Evolutionary conservation across 23 tunicate species (phyloP), one percentile per base, ranked within the genome.

Genomic region (Diplosoma virens): DNA sequence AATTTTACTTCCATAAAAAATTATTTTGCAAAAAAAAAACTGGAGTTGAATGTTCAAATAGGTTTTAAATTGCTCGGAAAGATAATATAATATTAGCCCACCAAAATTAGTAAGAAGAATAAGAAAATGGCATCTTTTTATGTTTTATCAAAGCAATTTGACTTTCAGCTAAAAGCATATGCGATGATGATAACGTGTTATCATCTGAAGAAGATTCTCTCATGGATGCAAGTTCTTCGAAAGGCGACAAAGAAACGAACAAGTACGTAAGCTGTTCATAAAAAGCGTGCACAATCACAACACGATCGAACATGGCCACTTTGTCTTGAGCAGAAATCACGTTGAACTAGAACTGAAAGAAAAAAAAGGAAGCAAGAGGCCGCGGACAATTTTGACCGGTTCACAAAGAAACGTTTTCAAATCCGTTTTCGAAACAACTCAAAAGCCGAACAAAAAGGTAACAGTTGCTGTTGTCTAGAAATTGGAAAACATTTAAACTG

Each of bases 361-460:
- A 67, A 67, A 58, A 74, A 80, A 80, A 63, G 32, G 82, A 34
- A 47, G 73, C 23, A 93, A 93, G 59, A 63, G 98, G 45, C 93
- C 98, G 9, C 64, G 98, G 7, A 93, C 98, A 1, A 93, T 93
- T 28, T 67, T 93, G 7, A 86, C 83, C 37, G 87, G 83, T 16
- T 55, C 53, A 1, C 98, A 93, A 69, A 54, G 98, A 26, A 60
- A 72, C 1, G 66, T 66, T 25, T 93, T 93, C 78, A 85, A 93
- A 50, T 47, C 75, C 1, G 87, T 86, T 11, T 93, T 93, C 33
- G 91, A 93, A 34, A 50, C 79, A 31, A 79, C 98, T 0, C 98
- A 86, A 23, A 93, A 93, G 68, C 98, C 98, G 0, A 81, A 82
- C 36, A 76, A 86, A 70, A 85, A 93, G 90, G 98, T 93, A 52